Conservation (phyloP, 2,888 invertebrate species). For the Trachelus stipa region DNA sequence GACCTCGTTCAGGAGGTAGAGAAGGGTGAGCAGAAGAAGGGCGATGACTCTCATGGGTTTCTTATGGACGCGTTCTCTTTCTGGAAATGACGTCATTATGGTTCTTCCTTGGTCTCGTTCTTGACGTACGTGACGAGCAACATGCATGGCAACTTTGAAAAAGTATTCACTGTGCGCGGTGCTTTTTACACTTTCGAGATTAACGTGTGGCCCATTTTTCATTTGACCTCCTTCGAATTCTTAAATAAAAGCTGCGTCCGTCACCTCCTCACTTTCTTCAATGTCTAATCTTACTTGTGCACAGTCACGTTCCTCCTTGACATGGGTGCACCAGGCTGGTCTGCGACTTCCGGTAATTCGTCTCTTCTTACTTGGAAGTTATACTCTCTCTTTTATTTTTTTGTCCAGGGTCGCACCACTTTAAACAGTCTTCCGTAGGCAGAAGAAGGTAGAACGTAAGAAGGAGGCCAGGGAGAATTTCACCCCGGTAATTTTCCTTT, state of each 20-base stretch:
- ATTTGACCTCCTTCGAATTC: slow-evolving; percentile 3
- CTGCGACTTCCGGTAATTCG: slow-evolving; percentile 16
- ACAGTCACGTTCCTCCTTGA: slow-evolving; percentile 10
- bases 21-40: too few relatives aligned
- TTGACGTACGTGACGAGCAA: background rate
- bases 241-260: background rate
- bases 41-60: background rate
- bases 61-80: background rate
- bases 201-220: slow-evolving; percentile 3
- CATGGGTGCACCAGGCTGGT: slow-evolving; percentile 9
- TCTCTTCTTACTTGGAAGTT: slow-evolving; percentile 7
- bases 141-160: background rate
- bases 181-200: background rate
- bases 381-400: background rate
- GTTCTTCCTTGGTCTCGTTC: background rate
- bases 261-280: background rate
- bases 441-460: background rate
- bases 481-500: background rate
- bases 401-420: background rate
- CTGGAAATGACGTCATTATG: background rate
- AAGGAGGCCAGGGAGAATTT: background rate
- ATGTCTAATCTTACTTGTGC: background rate
- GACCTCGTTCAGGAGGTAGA: background rate
- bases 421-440: background rate
- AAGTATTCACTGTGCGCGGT: background rate